phyloP scores from a whole-genome alignment of 1,140 invertebrate species.

The Drosophila watanabei region DNA sequence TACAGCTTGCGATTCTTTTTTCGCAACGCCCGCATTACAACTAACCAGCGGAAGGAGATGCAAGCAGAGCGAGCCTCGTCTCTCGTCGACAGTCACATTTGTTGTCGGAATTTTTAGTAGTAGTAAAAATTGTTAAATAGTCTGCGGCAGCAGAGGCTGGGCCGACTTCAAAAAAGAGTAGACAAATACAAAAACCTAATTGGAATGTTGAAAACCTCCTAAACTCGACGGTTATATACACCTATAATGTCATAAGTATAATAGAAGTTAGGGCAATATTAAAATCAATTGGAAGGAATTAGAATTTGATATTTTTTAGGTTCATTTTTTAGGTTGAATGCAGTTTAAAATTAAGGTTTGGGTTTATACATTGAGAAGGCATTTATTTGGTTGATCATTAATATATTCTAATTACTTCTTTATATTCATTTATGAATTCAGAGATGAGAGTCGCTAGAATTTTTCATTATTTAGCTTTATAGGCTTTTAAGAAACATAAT shows the following conservation, averaged over 20 bases:
- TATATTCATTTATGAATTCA: too few species aligned
- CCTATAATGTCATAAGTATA: neutral
- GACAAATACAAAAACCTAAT: slow-evolving; percentile 25
- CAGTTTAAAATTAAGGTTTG: neutral
- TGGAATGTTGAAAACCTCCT: slow-evolving; percentile 3
- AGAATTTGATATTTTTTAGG: neutral
- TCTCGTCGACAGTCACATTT: slow-evolving; percentile 33
- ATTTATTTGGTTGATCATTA: too few species aligned
- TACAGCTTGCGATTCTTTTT: slow-evolving; percentile 75
- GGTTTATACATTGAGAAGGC: too few species aligned
- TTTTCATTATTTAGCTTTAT: too few species aligned
- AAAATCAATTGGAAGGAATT: neutral
- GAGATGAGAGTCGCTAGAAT: too few species aligned
- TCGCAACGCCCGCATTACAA: slow-evolving; percentile 81
- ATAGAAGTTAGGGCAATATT: neutral
- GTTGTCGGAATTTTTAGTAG: slow-evolving; percentile 77
- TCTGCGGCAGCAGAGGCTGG: slow-evolving; percentile 73
- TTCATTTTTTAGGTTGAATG: neutral
- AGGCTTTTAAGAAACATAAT: too few species aligned
- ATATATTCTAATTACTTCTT: too few species aligned
- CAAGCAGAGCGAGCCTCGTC: slow-evolving; percentile 15
- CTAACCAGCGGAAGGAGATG: slow-evolving; percentile 55
- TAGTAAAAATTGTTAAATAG: slow-evolving; percentile 82
- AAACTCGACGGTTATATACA: slow-evolving; percentile 3
- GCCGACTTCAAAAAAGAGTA: slow-evolving; percentile 38